Percentiles rank a stretch among this genome's conserved stretches.
Evolutionary conservation across 2,113 vertebrate genomes (phyloP).

Genomic region (Actenoides lindsayi): DNA sequence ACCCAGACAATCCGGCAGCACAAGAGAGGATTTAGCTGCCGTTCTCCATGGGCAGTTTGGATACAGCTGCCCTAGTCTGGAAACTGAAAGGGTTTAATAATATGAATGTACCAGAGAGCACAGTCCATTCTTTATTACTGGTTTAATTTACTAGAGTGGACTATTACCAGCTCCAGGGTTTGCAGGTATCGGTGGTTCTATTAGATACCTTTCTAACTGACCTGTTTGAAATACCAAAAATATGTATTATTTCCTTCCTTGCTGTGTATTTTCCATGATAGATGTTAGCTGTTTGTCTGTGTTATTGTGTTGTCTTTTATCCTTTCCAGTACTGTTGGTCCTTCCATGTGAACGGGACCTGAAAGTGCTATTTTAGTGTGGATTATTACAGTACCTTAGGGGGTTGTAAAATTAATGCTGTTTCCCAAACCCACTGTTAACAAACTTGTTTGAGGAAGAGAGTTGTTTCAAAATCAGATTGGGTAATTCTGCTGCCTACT

Average conservation of each 20-base stretch:
- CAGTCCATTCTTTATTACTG: background rate
- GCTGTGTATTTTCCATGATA: background rate
- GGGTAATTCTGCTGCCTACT: background rate
- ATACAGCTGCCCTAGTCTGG: background rate
- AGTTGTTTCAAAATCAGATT: background rate
- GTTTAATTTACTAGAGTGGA: background rate
- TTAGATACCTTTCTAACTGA: background rate
- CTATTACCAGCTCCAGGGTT: background rate
- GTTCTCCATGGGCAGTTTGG: background rate
- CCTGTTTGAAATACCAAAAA: background rate
- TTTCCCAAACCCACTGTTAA: background rate
- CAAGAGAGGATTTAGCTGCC: background rate
- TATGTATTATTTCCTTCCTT: background rate
- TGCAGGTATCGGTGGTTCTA: background rate
- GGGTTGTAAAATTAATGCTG: background rate
- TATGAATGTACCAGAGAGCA: background rate
- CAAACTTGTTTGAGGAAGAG: background rate
- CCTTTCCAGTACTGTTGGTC: background rate
- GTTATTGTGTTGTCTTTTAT: background rate
- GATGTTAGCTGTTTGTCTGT: background rate
- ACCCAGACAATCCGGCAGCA: background rate
- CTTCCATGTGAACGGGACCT: background rate
- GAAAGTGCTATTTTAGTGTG: background rate
- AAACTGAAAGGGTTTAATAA: background rate
- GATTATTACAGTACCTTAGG: background rate